Evolutionary conservation across 2,797 vertebrate species (phyloP).

Genomic region (Ctenopoma kingsleyae): DNA sequence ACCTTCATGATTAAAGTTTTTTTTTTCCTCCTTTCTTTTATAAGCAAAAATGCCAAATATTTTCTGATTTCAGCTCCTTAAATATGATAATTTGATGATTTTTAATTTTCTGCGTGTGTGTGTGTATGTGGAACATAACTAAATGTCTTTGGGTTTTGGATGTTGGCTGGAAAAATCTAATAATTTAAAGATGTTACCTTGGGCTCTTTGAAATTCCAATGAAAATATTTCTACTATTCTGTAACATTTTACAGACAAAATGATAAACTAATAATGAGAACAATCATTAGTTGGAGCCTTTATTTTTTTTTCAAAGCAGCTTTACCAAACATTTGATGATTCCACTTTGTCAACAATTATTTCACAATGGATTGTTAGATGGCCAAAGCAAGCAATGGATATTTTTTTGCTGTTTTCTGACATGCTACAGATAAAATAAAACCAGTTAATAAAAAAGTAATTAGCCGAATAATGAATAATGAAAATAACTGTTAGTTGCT

Average conservation of each 20-base stretch:
- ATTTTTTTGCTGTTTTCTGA: neutral
- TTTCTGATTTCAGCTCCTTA: neutral
- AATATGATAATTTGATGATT: neutral
- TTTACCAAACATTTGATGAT: neutral
- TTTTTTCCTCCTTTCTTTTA: neutral
- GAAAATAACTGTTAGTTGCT: neutral
- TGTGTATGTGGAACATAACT: neutral
- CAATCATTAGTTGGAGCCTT: neutral
- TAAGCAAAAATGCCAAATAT: neutral
- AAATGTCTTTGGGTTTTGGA: neutral
- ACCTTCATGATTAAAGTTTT: neutral
- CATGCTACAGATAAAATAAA: neutral
- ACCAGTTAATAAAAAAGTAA: slow-evolving; percentile 5
- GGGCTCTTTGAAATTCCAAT: neutral
- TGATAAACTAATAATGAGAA: neutral
- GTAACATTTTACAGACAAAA: neutral
- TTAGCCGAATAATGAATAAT: neutral
- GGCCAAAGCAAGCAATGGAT: neutral
- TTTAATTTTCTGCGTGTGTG: no score
- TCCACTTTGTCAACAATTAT: neutral
- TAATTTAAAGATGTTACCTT: neutral
- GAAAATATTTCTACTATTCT: neutral
- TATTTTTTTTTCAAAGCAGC: neutral
- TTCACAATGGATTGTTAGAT: no score
- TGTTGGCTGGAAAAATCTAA: neutral